phyloP scores from a whole-genome alignment of 2,797 vertebrate species.

The Argentina silus region DNA sequence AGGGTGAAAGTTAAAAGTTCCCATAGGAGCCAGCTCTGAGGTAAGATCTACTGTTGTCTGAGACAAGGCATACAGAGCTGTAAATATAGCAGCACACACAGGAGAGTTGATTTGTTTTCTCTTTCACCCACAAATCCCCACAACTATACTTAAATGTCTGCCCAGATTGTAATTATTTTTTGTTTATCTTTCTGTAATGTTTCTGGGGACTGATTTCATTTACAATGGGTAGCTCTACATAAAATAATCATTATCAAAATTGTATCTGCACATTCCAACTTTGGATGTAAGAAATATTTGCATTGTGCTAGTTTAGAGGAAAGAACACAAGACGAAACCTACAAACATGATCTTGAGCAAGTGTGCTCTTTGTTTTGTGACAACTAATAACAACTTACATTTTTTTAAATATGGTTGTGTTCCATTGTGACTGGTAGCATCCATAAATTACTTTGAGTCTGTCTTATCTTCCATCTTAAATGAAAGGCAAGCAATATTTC shows the following conservation, averaged over 20 bases:
- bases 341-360: too few relatives aligned
- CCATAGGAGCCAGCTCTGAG: slow-evolving; percentile 17
- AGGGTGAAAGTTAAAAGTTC: slow-evolving; percentile 19
- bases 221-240: background rate
- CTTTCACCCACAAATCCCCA: background rate
- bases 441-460: too few relatives aligned
- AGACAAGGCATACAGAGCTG: slow-evolving; percentile 9
- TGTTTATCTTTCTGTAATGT: background rate
- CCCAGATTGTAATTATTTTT: background rate
- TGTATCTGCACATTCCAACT: background rate
- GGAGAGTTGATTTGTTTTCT: background rate
- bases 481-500: too few relatives aligned
- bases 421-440: background rate
- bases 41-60: slow-evolving; percentile 24
- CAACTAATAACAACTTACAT: background rate
- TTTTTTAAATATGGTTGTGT: background rate
- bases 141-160: background rate
- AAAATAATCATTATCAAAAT: background rate
- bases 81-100: slow-evolving; percentile 21
- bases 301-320: too few relatives aligned
- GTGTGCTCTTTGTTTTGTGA: too few relatives aligned
- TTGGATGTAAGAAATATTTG: too few relatives aligned
- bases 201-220: background rate
- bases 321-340: too few relatives aligned
- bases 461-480: too few relatives aligned